Base-by-base conservation (phyloP, 1,140 invertebrate genomes). In the Drosophila lini region DNA sequence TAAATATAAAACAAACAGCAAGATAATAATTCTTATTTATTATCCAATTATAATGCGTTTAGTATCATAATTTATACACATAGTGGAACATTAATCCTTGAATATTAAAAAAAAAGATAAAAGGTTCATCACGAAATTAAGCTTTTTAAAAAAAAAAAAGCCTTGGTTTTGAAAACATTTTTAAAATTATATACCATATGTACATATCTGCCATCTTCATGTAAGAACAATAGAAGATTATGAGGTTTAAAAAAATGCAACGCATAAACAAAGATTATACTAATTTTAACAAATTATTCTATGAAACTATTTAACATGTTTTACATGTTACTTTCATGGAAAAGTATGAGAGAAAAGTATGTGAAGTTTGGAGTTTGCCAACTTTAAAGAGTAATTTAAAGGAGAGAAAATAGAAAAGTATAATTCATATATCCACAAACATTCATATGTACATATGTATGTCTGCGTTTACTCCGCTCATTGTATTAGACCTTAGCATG, bases 401-500 rank as follows among this genome's bases (percentile, higher is more conserved):
- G 4, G 7, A 28, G 22, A n/a, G 38, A 60, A 25, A 25, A 15
- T 10, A 22, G 3, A 7, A 59, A 40, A 61, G n/a, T 22, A 10
- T 52, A 62, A 31, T 62, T 53, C 7, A 41, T 11, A 19, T 8
- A 62, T 25, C 6, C 8, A 58, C 16, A 40, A 11, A 31, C 16
- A 19, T 42, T 34, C 19, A 28, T n/a, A 47, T 28, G 44, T 22
- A 22, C 19, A 45, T 7, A 5, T 13, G 44, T 7, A 5, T 13
- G 44, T 4, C 19, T 32, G 31, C 7, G 13, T 53, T 13, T 15
- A n/a, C 25, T 42, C 15, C 28, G 19, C 11, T 45, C 31, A 53
- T 52, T 16, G 11, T 38, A 65, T 50, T 64, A 34, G 45, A 1
- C 31, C 48, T 52, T 36, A 32, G 19, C 61, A 67, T 69, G 65